Base-by-base conservation (phyloP, 2,797 vertebrate genomes). In the Melanogrammus aeglefinus region DNA sequence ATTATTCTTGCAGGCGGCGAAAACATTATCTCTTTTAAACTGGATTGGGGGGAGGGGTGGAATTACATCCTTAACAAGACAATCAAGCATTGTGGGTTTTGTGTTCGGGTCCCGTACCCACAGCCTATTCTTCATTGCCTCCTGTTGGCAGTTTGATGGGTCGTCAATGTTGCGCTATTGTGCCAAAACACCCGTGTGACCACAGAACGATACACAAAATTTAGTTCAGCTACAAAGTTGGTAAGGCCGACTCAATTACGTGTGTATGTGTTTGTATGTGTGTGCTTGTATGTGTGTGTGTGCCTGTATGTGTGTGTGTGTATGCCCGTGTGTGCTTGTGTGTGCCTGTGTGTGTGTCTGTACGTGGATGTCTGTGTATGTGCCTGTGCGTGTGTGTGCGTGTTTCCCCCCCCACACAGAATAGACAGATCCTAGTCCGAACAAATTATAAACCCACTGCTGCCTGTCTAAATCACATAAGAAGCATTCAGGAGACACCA, bases 11-110 rank as follows among this genome's bases (percentile, higher is more conserved):
- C 76, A 84, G 76, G 79, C 10, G 39, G 27, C 2, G 5, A 73
- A 84, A n/a, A 66, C 57, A 91, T 89, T 80, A 84, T 39, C 89
- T 90, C 87, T 91, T 92, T 90, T 88, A 91, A 72, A 78, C 69
- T 31, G 86, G 86, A 91, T 91, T 76, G 86, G 89, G 84, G 80
- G 47, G 47, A 3, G 51, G 51, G 51, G 57, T 93, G 90, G 81
- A 93, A 93, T 93, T 92, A 91, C 93, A 94, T 89, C 93, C 87
- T 72, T 75, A 80, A 70, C 14, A 83, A 88, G 87, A 88, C 84
- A 80, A 90, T 66, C n/a, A 66, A 66, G 88, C 84, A 81, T 82
- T 33, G 16, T n/a, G 31, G 27, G 76, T 47, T 69, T 16, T 75
- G 79, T 81, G 78, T 80, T 71, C 16, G 74, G 79, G 80, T 84